Evolutionary conservation across 2,888 invertebrate species (phyloP), one percentile per base, ranked within the genome.

Genomic region (Cryptus viduatorius): DNA sequence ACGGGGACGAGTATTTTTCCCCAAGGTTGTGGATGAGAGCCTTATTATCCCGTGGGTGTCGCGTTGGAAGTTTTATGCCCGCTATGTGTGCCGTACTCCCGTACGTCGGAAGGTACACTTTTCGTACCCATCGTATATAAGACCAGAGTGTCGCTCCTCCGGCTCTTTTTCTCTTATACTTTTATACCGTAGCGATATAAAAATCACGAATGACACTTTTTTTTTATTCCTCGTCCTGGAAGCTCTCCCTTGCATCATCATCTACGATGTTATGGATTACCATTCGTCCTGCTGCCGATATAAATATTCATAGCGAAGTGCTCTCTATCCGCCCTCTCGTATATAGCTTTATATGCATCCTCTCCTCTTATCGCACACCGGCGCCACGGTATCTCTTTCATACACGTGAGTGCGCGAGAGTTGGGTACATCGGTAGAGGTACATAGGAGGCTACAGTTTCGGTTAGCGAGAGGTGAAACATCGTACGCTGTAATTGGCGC

Each of bases 271-370:
- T 73, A 77, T 42, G 68, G 71, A 65, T 73, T 61, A 75, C 75
- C 48, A 73, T 73, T 80, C 53, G 64, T 87, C 82, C 85, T 0
- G 37, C 37, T 37, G 79, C 56, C 71, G 78, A 65, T 88, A 88
- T 91, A 90, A 90, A 91, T 91, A 91, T 91, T 91, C 90, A 91
- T 90, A 85, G 84, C 50, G 42, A 50, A 73, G 67, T 61, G 44
- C 53, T 19, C 76, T 19, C 59, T n/a, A 10, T 42, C 64, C 64
- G 37, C 65, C 4, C 42, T 73, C 48, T 46, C 46, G 16, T 16
- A 31, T 56, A 10, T 7, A 48, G n/a, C 29, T 67, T 8, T n/a
- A 7, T 42, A 19, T 16, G 14, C 31, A 48, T 14, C 50, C 68
- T 50, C 14, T 31, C 31, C 77, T 59, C 44, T 29, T 24, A 19